Evolutionary conservation across 2,797 vertebrate genomes (phyloP).

Genomic region (Pipistrellus kuhlii): DNA sequence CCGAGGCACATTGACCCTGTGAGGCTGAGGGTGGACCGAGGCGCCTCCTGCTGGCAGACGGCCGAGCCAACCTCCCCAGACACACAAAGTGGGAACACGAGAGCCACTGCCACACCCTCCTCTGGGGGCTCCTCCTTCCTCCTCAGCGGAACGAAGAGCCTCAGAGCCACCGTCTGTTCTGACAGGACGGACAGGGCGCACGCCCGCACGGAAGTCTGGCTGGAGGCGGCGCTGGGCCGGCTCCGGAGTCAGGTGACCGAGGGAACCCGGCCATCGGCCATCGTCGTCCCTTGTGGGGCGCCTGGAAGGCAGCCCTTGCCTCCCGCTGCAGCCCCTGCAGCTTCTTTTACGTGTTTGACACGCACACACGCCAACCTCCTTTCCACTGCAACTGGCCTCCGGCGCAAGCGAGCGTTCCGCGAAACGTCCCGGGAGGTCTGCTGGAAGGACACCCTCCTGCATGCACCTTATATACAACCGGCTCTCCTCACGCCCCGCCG

Average conservation of each 20-base stretch:
- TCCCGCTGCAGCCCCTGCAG: neutral
- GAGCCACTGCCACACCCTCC: neutral
- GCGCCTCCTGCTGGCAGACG: slow-evolving; percentile 76
- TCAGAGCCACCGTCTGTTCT: neutral
- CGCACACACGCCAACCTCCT: neutral
- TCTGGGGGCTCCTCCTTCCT: neutral
- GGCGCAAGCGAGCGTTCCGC: neutral
- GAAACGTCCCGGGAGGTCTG: slow-evolving; percentile 51
- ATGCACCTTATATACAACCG: neutral
- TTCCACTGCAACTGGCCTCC: neutral
- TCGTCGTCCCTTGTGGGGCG: neutral
- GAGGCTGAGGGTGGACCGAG: slow-evolving; percentile 85
- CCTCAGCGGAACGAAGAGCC: neutral
- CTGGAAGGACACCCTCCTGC: neutral
- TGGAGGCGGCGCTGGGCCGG: neutral
- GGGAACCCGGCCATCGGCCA: neutral
- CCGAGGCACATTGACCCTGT: slow-evolving; percentile 91
- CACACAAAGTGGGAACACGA: neutral
- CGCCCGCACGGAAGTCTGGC: neutral
- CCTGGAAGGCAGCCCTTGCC: neutral
- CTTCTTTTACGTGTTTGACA: neutral
- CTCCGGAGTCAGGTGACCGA: neutral
- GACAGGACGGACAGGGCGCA: neutral
- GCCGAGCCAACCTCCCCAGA: neutral
- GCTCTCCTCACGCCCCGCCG: neutral